Conservation (phyloP, 2,888 invertebrate species). For the Agrotis puta region DNA sequence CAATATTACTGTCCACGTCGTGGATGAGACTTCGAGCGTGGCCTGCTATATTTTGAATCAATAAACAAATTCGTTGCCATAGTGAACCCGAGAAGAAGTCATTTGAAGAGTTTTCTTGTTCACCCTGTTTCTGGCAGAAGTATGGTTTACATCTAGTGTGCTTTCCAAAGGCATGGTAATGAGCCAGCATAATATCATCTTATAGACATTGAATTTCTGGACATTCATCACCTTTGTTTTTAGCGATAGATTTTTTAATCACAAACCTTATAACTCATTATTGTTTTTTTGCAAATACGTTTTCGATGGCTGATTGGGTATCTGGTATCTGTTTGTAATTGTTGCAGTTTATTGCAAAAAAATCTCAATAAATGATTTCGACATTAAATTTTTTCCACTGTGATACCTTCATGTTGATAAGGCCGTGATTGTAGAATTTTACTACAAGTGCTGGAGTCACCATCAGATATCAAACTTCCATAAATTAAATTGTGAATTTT, state of each 20-base stretch:
- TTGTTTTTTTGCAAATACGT: slow-evolving; percentile 2
- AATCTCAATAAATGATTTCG: neutral
- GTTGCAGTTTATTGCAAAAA: slow-evolving; percentile 4
- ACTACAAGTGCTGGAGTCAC: neutral
- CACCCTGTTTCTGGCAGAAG: slow-evolving; percentile 4
- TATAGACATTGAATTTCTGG: neutral
- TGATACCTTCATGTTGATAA: slow-evolving; percentile 5
- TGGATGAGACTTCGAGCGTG: slow-evolving; percentile 5
- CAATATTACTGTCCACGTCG: slow-evolving; percentile 3
- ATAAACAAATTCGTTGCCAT: slow-evolving; percentile 1
- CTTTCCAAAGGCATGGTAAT: neutral
- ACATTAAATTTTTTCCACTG: slow-evolving; percentile 7
- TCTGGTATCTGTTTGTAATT: neutral
- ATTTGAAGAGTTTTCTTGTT: neutral
- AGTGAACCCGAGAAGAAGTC: neutral
- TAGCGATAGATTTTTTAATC: slow-evolving; percentile 6
- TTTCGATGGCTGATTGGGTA: neutral
- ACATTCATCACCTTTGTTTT: neutral
- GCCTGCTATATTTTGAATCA: slow-evolving; percentile 5
- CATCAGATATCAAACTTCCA: neutral
- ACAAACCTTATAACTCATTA: neutral
- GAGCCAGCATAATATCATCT: neutral
- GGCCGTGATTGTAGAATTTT: neutral
- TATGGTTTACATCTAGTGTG: slow-evolving; percentile 2
- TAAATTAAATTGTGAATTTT: neutral